Evolutionary conservation across 1,140 invertebrate species (phyloP).

Genomic region (Pachyrhynchus sulphureomaculatus): DNA sequence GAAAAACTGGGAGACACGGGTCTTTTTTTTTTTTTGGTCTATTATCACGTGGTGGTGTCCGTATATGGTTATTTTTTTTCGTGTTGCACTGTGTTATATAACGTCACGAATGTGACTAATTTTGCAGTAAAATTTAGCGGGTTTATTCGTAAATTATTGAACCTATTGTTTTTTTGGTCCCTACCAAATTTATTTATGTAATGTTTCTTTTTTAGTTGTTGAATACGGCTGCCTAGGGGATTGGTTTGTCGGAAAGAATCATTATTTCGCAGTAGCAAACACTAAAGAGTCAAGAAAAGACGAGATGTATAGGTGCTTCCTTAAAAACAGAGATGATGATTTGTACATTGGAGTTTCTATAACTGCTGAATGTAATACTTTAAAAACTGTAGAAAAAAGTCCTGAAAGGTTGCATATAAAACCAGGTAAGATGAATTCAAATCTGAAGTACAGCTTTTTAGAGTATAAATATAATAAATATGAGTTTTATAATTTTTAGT

Average conservation of each 20-base stretch:
- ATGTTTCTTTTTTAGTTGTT: conserved; percentile 65
- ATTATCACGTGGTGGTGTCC: too few relatives aligned
- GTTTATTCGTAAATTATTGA: too few relatives aligned
- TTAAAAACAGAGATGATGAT: conserved; percentile 93
- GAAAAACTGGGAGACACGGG: too few relatives aligned
- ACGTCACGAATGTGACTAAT: too few relatives aligned
- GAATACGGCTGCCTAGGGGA: conserved; percentile 92
- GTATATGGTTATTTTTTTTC: too few relatives aligned
- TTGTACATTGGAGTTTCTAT: conserved; percentile 87
- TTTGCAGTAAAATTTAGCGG: too few relatives aligned
- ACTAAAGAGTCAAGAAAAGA: conserved; percentile 92
- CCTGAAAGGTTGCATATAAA: conserved; percentile 86
- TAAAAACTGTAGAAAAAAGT: conserved; percentile 91
- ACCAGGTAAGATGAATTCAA: conserved; percentile 53
- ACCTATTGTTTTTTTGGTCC: too few relatives aligned
- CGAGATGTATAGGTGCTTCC: conserved; percentile 90
- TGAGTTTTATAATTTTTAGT: conserved; percentile 54
- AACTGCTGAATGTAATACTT: conserved; percentile 86
- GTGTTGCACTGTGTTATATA: too few relatives aligned
- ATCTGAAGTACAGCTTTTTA: background rate
- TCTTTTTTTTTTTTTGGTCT: too few relatives aligned
- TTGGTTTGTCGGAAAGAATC: conserved; percentile 94
- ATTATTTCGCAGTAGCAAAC: conserved; percentile 92
- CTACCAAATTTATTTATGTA: too few relatives aligned
- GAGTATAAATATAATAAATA: background rate